Evolutionary conservation across 1,140 invertebrate genomes (phyloP), one percentile per base, ranked within the genome.

Genomic region (Drosophila rufa): DNA sequence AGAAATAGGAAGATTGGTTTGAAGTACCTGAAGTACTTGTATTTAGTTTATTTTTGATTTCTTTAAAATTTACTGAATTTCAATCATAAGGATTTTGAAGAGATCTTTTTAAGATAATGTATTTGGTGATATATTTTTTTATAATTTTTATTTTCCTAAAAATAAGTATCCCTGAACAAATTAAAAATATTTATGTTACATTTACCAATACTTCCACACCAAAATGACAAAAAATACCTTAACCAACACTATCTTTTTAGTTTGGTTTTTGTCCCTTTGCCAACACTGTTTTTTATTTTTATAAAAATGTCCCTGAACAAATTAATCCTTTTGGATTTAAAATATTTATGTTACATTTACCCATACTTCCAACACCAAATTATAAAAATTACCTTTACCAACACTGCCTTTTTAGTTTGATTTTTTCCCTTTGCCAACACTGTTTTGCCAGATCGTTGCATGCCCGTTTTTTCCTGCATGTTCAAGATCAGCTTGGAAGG

Each of bases 391-490:
- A 0, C 17, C 6, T 15, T 19, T 4, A 3, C 2, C 27, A 36
- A 53, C 11, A 19, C 27, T 33, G 2, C n/a, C 2, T 51, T 36
- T 53, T 53, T 19, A 19, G 17, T 53, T 53, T 1, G 12, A 4
- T 11, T 15, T 64, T 43, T 25, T 36, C 7, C 9, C 43, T 8
- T 33, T 33, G 2, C 17, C 56, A 17, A 65, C 42, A 65, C 51
- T 38, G 42, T n/a, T 17, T n/a, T 22, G 27, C 25, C 17, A 27
- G n/a, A 27, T 14, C 17, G 9, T 30, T 59, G 70, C 70, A 73
- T 73, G 69, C 1, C 3, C 50, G 17, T 58, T 42, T 17, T 45
- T 27, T 17, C 3, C 14, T 38, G 46, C 60, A 76, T 75, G 60
- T 27, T 8, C 12, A 46, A 40, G 5, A 59, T 30, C 27, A 33